Evolutionary conservation across 2,888 invertebrate species (phyloP).

Genomic region (Nycteola revayana): DNA sequence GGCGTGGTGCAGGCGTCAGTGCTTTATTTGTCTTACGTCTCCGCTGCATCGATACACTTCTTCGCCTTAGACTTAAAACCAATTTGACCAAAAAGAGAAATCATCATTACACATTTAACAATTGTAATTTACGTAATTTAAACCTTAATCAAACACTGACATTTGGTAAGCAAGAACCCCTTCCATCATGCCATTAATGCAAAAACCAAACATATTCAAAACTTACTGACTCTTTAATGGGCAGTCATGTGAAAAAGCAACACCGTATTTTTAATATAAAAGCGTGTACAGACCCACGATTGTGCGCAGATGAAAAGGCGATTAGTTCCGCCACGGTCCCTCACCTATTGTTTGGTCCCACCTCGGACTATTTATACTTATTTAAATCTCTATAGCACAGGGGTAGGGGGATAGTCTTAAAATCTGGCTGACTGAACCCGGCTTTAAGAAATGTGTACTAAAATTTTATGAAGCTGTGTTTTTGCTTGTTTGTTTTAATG

Average conservation of each 20-base stretch:
- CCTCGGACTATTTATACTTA: slow-evolving; percentile 50
- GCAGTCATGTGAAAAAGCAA: slow-evolving; percentile 41
- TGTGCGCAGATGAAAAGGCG: slow-evolving; percentile 39
- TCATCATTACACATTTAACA: no score
- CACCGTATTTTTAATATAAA: slow-evolving; percentile 60
- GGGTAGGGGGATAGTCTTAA: slow-evolving; percentile 13
- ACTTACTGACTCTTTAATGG: slow-evolving; percentile 31
- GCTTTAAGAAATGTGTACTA: neutral
- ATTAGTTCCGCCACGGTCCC: slow-evolving; percentile 35
- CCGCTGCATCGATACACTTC: no score
- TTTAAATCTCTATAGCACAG: slow-evolving; percentile 45
- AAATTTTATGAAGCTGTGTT: no score
- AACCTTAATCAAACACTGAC: no score
- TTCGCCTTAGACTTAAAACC: no score
- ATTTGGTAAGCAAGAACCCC: no score
- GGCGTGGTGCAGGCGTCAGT: no score
- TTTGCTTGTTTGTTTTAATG: no score
- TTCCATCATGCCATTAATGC: no score
- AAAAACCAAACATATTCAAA: slow-evolving; percentile 20
- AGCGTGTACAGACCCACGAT: slow-evolving; percentile 57
- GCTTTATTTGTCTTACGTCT: no score
- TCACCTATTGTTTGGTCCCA: slow-evolving; percentile 47
- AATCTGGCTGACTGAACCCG: neutral
- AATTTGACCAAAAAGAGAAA: no score
- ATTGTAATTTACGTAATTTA: no score